These are phyloP conservation scores for Agelas oroides DNA, from an alignment of 37 sponge, comb jelly and placozoan species.

Conservation along the genomic window DNA sequence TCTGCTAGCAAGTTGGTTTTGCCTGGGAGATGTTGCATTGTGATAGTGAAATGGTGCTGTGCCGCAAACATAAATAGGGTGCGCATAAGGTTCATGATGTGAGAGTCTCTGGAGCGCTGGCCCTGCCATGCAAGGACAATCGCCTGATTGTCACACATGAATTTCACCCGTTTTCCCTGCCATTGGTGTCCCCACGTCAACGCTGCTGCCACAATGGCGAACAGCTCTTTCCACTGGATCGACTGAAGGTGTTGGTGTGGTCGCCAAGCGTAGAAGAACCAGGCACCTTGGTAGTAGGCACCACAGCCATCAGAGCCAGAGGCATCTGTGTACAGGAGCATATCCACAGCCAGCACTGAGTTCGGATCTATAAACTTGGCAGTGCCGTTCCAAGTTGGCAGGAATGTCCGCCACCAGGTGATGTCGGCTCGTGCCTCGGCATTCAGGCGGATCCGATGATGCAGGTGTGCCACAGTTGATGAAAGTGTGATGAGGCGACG, in stretches of 20 bases:
- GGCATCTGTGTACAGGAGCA: too few species aligned
- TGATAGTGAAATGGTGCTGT: too few species aligned
- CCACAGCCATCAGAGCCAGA: too few species aligned
- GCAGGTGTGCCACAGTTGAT: conserved; percentile 12
- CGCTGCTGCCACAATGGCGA: conserved; percentile 34
- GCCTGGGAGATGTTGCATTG: too few species aligned
- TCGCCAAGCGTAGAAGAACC: not conserved
- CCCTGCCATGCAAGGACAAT: conserved; percentile 35
- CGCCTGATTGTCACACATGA: conserved; percentile 53
- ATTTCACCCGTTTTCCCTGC: conserved; percentile 1
- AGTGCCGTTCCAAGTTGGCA: too few species aligned
- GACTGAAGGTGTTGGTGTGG: too few species aligned
- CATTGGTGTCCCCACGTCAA: conserved; percentile 39
- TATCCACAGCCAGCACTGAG: too few species aligned
- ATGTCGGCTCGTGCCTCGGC: conserved; percentile 23
- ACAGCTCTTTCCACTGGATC: conserved; percentile 29
- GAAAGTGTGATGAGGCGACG: too few species aligned
- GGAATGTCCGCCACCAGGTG: too few species aligned
- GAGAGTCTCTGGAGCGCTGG: conserved; percentile 24
- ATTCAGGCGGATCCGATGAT: conserved; percentile 25
- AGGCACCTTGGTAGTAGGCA: not conserved
- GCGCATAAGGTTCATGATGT: conserved; percentile 20
- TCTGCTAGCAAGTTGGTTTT: too few species aligned
- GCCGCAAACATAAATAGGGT: conserved; percentile 29
- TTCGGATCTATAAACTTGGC: too few species aligned